Base-by-base conservation (phyloP, 2,797 vertebrate genomes). In the Carapus acus region DNA sequence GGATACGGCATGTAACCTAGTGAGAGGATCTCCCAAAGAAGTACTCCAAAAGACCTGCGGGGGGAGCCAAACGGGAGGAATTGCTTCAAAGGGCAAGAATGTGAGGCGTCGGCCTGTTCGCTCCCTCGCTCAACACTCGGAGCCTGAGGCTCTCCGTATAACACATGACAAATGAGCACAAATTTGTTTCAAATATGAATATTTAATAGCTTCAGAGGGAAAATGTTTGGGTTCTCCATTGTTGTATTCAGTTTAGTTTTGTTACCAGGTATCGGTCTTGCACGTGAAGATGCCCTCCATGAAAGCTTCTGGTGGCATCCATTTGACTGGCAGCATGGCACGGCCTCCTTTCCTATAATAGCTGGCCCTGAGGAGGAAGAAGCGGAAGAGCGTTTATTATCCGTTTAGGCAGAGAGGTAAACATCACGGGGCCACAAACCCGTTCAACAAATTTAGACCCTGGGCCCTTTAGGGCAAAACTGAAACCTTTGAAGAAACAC, bases 11-110 rank as follows among this genome's bases (percentile, higher is more conserved):
- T 93, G 74, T 92, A 97, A 21, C 94, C 94, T 72, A 97, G 78
- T 24, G 92, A 98, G 68, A 96, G 89, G 75, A 96, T 93, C 80
- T 96, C 92, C 93, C 93, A 94, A n/a, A 97, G 90, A 46, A 97
- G 84, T 48, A 96, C 92, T 27, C 94, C 94, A 71, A 97, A 97
- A 20, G 94, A 97, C 94, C 93, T 99, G 78, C 67, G 82, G 78
- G 73, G 61, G 82, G 74, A 71, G 83, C 71, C 68, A 83, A 66
- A 29, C 46, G 47, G 19, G 49, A 52, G 43, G 39, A 13, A 8
- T 20, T 7, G 1, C 43, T 11, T 22, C 5, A 27, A 27, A 27
- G 4, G 4, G 24, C 20, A 39, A 2, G 4, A 21, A n/a, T 33
- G 17, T 47, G 19, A 38, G 17, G 52, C 15, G 8, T 27, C 4